Evolutionary conservation across 2,113 vertebrate species (phyloP).

Genomic region (Limanda limanda): DNA sequence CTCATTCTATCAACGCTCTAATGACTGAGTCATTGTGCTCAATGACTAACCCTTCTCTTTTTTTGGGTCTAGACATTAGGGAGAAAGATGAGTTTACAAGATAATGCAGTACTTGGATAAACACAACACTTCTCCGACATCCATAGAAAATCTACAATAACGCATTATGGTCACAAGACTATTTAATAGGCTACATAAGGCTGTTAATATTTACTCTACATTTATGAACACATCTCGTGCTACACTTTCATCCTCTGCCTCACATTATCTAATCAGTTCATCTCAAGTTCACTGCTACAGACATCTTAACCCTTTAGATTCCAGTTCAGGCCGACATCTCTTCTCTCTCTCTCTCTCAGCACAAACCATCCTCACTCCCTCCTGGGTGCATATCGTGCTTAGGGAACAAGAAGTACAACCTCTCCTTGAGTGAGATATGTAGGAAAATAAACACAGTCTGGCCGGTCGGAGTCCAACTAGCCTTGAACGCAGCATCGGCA

Average conservation of each 20-base stretch:
- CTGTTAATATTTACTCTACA: background rate
- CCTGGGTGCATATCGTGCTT: conserved; percentile 21
- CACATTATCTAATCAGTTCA: background rate
- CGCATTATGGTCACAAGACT: no score
- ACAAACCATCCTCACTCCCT: conserved; percentile 21
- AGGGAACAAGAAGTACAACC: conserved; percentile 25
- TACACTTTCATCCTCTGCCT: background rate
- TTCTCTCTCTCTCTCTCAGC: conserved; percentile 24
- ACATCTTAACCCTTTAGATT: conserved; percentile 35
- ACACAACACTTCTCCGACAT: no score
- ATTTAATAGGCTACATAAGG: background rate
- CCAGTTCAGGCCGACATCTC: conserved; percentile 30
- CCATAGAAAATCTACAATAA: no score
- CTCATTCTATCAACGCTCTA: no score
- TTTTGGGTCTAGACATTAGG: no score
- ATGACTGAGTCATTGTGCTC: no score
- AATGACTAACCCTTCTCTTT: no score
- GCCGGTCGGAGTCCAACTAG: conserved; percentile 10
- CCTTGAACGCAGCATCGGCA: conserved; percentile 53
- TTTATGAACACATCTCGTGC: conserved; percentile 1
- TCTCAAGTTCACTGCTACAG: background rate
- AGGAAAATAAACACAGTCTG: conserved; percentile 68
- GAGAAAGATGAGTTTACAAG: no score
- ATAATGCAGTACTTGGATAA: background rate
- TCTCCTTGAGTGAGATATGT: conserved; percentile 56